Conservation (phyloP, 2,888 invertebrate genomes). For the Microctonus aethiopoides region DNA sequence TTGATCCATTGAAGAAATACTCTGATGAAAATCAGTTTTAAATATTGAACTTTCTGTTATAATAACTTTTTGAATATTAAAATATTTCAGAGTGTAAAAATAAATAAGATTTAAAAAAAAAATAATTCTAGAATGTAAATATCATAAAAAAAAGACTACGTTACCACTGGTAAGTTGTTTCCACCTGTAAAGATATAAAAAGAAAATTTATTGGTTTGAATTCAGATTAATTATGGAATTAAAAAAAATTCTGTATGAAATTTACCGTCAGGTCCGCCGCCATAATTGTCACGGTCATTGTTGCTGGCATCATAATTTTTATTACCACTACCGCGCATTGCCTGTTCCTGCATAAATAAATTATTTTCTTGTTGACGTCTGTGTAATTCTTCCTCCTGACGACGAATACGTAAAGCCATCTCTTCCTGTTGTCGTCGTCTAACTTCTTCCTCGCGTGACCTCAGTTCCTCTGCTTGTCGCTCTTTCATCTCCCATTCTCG, state of each 20-base stretch:
- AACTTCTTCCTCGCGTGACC: constrained; percentile 76
- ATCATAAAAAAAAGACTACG: constrained; percentile 55
- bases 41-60: not conserved
- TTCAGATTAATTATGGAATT: constrained; percentile 4
- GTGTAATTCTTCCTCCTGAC: constrained; percentile 86
- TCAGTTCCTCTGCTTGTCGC: constrained; percentile 83
- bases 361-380: constrained; percentile 89
- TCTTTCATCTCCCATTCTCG: constrained; percentile 86
- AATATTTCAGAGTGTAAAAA: constrained; percentile 26
- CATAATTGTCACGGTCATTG: constrained; percentile 63
- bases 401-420: constrained; percentile 80
- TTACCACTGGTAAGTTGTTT: constrained; percentile 66
- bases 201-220: constrained; percentile 23
- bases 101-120: constrained; percentile 34
- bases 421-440: constrained; percentile 80
- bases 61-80: not conserved
- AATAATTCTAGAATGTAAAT: constrained; percentile 18
- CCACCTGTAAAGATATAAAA: constrained; percentile 55
- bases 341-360: constrained; percentile 79
- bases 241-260: constrained; percentile 29
- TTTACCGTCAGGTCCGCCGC: constrained; percentile 61
- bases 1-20: not conserved
- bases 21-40: not conserved
- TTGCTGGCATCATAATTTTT: constrained; percentile 61
- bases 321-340: constrained; percentile 55